Evolutionary conservation across 2,113 vertebrate genomes (phyloP).

Genomic region (Mus spicilegus): DNA sequence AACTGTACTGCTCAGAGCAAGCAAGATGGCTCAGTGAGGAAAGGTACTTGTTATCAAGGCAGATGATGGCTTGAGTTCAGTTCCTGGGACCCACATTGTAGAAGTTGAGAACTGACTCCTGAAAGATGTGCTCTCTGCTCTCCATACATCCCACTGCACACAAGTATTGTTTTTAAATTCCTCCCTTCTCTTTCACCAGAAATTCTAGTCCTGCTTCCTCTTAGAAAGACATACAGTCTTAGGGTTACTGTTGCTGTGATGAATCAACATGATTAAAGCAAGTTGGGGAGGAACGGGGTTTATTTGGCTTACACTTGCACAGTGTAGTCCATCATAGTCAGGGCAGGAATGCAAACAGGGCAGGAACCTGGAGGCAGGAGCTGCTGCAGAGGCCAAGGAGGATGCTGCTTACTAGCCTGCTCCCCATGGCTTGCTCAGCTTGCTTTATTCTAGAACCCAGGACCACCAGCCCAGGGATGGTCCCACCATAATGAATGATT

Average conservation of each 20-base stretch:
- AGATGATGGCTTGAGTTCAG: neutral
- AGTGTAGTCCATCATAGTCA: neutral
- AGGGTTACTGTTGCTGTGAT: neutral
- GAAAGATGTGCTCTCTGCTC: neutral
- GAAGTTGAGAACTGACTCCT: neutral
- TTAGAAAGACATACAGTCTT: neutral
- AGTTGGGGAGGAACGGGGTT: neutral
- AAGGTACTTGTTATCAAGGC: neutral
- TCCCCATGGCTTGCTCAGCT: neutral
- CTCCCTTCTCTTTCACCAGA: neutral
- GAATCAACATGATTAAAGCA: neutral
- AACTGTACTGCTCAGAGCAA: neutral
- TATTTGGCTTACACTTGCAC: neutral
- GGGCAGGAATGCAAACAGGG: neutral
- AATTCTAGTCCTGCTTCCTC: constrained; percentile 4
- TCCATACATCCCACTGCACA: neutral
- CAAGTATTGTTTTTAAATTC: neutral
- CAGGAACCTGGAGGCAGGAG: neutral
- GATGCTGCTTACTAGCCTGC: neutral
- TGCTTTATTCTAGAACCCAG: neutral
- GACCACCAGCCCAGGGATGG: neutral
- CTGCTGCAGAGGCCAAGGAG: neutral
- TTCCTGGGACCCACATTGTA: neutral
- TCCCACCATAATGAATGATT: neutral
- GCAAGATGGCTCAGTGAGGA: neutral